These are phyloP conservation scores for Apolygus lucorum DNA, from an alignment of 1,140 invertebrate genomes.

Conservation along the genomic window DNA sequence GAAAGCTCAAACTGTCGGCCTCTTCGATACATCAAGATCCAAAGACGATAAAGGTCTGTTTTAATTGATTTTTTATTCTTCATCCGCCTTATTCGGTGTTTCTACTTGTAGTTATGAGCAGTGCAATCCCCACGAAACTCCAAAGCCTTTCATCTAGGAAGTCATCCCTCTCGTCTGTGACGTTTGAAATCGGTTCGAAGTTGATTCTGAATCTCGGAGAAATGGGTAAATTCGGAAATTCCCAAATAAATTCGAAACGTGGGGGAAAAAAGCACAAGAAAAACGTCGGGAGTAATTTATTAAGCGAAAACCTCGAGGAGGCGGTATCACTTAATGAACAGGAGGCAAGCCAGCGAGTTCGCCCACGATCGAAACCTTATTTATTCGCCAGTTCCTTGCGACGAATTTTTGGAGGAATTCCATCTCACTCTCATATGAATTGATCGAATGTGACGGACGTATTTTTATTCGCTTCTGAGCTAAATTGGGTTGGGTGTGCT, in stretches of 20 bases:
- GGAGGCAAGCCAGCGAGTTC: neutral
- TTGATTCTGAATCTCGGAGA: too few relatives aligned
- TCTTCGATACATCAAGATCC: conserved; percentile 67
- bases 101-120: too few relatives aligned
- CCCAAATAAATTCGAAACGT: too few relatives aligned
- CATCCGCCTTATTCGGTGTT: too few relatives aligned
- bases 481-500: too few relatives aligned
- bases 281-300: neutral
- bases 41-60: conserved; percentile 47
- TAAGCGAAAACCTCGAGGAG: neutral
- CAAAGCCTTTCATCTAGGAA: too few relatives aligned
- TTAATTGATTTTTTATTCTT: neutral
- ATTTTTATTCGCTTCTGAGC: too few relatives aligned
- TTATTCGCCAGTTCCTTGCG: neutral
- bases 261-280: neutral
- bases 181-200: too few relatives aligned
- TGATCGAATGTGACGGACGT: neutral
- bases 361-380: neutral
- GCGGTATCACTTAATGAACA: neutral
- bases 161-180: too few relatives aligned
- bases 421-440: neutral
- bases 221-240: too few relatives aligned
- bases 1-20: conserved; percentile 72
- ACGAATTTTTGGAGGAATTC: neutral
- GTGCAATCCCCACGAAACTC: too few relatives aligned